Base-by-base conservation (phyloP, 2,888 invertebrate species). In the Subacronicta megacephala region DNA sequence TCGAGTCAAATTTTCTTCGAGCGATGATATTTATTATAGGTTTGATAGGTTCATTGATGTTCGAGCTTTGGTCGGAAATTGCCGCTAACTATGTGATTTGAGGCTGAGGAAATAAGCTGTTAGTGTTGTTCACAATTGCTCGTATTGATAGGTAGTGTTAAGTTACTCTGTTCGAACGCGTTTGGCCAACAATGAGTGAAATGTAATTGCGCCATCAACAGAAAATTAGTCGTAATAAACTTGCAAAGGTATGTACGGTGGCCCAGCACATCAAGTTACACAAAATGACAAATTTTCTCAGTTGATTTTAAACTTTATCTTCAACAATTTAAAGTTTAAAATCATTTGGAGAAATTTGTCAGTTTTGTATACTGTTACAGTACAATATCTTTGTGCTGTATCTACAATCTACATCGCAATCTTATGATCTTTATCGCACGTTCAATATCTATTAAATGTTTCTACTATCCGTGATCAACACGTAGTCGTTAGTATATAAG, bases 21-120 rank as follows among this genome's bases (percentile, higher is more conserved):
- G 20, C 51, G 13, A 56, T 63, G 38, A 36, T 58, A 62, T 72
- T 73, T 75, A 75, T 75, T 75, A 64, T 38, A 13, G 59, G 54
- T 40, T 56, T 54, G 10, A 42, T 57, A 40, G 40, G 37, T 55
- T 52, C 62, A 49, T 53, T 65, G 57, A 65, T 61, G 37, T 33
- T 52, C 43, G 23, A 20, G 33, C 20, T 50, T 49, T 26, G 33
- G 18, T 45, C 45, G 33, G 38, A 10, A 60, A 45, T 61, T 69
- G 31, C 71, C 41, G 51, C 31, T 70, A 74, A 72, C 36, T 60
- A 69, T 42, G 49, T 55, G 41, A 33, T 42, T 42, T 42, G 41
- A 13, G 46, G 17, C 51, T 33, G 42, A 44, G 43, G 37, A 46
- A 57, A 40, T 57, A 40, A 44, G 37, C 49, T 55, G 57, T 74